Base-by-base conservation (phyloP, 2,113 vertebrate species). In the Phodopus roborovskii region DNA sequence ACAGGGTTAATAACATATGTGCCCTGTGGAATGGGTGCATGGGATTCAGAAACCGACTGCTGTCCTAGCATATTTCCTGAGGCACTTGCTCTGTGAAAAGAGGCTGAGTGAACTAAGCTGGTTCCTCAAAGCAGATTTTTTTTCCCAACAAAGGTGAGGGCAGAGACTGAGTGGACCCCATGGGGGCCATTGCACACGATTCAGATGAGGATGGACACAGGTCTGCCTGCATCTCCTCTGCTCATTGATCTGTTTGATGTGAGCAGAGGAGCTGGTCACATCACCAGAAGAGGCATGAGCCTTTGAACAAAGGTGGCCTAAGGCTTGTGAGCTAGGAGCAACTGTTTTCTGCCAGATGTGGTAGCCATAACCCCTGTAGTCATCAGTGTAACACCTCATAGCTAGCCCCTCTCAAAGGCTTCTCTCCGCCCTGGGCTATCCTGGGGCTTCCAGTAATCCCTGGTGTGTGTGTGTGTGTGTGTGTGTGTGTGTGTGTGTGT, bases 261-360 rank as follows among this genome's bases (percentile, higher is more conserved):
- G n/a, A 48, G 20, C 74, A 4, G n/a, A 58, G 45, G 89, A 58
- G 36, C 11, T 24, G 17, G 71, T 2, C 10, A 5, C 0, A 2
- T 45, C 81, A 13, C 12, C 8, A 74, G 81, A 58, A 1, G 16
- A 64, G 0, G 1, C 26, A 48, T 64, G 45, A 48, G 16, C 11
- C 56, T 53, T 53, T 39, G 36, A 82, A 26, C 5, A 1, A 75
- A 42, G 33, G 53, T 45, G 48, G 12, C 33, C 58, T 24, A 24
- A 70, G 75, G 24, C 56, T 75, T 82, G 13, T 73, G n/a, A 53
- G 64, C 50, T 0, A 0, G 53, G 62, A 33, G n/a, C 24, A 5
- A n/a, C 15, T 7, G 0, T 0, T 1, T 36, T 24, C 22, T 45
- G 5, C 24, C 85, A 88, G 30, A 5, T 50, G 36, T 50, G 3